Base-by-base conservation (phyloP, 1,140 invertebrate species). In the Tyrophagus putrescentiae region DNA sequence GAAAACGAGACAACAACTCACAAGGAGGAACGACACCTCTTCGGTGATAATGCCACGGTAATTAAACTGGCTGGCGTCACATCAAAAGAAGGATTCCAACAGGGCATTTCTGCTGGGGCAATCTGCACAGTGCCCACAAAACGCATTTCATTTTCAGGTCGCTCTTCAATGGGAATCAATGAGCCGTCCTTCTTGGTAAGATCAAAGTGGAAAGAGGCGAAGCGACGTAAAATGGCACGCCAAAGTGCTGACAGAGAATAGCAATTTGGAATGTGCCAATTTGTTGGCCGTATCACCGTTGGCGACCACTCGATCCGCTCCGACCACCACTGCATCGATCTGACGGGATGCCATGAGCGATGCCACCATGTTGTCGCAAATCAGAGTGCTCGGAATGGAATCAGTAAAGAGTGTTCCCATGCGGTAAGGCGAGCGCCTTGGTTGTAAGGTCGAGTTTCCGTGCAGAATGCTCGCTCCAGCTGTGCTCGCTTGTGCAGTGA, bases 201-300 rank as follows among this genome's bases (percentile, higher is more conserved):
- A 75, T 98, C 94, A 68, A 97, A 0, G 93, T 89, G 0, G 91
- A 90, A 33, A 82, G 76, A 0, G 94, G 94, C 21, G 90, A 91
- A 0, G 91, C 93, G 13, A 98, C 83, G 72, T 90, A 98, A 73
- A 98, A 98, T 62, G 91, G 89, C 29, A 98, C 83, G 21, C 78
- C 77, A 69, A 97, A 91, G 73, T 93, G 76, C 67, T 89, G 87
- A 6, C 92, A 90, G 31, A 86, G 74, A 41, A 98, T 82, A 1
- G 94, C 91, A 68, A 82, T 79, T 68, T 92, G 88, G 72, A 96
- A 98, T 21, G 95, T 99, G 64, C 95, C 95, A 71, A 98, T 95
- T 99, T 99, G 71, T 98, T 99, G 0, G 94, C 95, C 1, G 94
- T 98, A 72, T 99, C 95, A 1, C 95, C 95, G 75, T 98, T 99